Conservation (phyloP, 2,113 vertebrate species). For the Rostratula benghalensis region DNA sequence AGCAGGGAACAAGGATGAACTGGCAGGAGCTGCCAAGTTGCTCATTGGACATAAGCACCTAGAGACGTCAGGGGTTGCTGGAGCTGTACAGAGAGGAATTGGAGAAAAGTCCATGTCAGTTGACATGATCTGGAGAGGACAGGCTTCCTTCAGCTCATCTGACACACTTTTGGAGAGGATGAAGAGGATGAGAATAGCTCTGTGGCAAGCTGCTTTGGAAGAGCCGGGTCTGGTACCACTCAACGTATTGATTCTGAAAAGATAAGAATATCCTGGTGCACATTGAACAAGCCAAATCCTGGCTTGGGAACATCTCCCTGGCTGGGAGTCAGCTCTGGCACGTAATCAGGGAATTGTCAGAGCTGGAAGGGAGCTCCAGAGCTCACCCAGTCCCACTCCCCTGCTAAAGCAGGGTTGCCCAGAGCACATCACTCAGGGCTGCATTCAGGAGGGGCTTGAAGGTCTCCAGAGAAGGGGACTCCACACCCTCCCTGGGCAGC, state of each 20-base stretch:
- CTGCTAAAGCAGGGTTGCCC: too few species aligned
- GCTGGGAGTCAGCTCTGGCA: not conserved
- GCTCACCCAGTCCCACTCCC: too few species aligned
- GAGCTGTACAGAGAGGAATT: accelerated
- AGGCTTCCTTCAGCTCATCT: not conserved
- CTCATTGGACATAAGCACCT: not conserved
- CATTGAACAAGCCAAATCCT: not conserved
- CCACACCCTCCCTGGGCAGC: too few species aligned
- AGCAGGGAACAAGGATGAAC: not conserved
- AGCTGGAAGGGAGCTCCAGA: too few species aligned
- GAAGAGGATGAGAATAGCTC: not conserved
- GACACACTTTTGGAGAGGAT: not conserved
- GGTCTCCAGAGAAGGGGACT: too few species aligned
- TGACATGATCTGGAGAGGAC: not conserved
- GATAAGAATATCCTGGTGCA: not conserved
- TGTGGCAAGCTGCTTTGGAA: not conserved
- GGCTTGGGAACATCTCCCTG: not conserved
- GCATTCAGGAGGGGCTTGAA: too few species aligned
- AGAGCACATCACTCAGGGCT: too few species aligned
- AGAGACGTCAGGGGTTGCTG: not conserved
- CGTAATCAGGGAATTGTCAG: too few species aligned
- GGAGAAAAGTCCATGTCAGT: not conserved
- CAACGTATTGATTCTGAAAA: not conserved
- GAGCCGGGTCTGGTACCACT: not conserved
- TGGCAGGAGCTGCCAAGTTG: not conserved